These are phyloP conservation scores for Eupeodes luniger DNA, from an alignment of 2,888 invertebrate genomes.

Conservation along the genomic window DNA sequence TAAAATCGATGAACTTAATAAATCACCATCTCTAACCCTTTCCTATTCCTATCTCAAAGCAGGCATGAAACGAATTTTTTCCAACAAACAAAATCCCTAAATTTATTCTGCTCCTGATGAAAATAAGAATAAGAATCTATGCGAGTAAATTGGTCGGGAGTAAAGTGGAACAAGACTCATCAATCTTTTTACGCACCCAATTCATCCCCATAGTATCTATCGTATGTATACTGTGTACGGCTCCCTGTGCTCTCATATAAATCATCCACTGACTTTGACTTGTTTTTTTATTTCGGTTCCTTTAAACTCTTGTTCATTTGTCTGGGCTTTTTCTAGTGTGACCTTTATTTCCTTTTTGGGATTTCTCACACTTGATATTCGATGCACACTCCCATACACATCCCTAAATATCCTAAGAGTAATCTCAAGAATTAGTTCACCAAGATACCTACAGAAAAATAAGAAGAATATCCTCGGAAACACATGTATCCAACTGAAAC, in stretches of 20 bases:
- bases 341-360: conserved; percentile 11
- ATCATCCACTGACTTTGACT: conserved; percentile 51
- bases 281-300: not conserved
- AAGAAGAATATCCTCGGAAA: conserved; percentile 36
- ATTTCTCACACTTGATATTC: conserved; percentile 55
- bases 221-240: not conserved
- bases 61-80: not conserved
- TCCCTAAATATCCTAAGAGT: conserved; percentile 19
- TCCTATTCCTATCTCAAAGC: not conserved
- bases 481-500: conserved; percentile 20
- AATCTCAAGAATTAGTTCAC: conserved; percentile 54
- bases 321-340: conserved; percentile 9
- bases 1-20: not conserved
- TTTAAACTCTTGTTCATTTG: conserved; percentile 7
- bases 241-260: conserved; percentile 51
- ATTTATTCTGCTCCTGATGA: not conserved
- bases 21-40: conserved; percentile 1
- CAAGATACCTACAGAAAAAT: conserved; percentile 4
- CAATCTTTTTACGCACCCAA: conserved; percentile 45
- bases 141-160: conserved; percentile 29
- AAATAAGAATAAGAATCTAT: conserved; percentile 23
- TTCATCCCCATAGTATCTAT: conserved; percentile 15
- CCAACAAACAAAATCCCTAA: not conserved
- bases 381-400: conserved; percentile 14
- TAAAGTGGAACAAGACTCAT: conserved; percentile 39